Evolutionary conservation across 2,888 invertebrate species (phyloP).

Genomic region (Nomada fucata): DNA sequence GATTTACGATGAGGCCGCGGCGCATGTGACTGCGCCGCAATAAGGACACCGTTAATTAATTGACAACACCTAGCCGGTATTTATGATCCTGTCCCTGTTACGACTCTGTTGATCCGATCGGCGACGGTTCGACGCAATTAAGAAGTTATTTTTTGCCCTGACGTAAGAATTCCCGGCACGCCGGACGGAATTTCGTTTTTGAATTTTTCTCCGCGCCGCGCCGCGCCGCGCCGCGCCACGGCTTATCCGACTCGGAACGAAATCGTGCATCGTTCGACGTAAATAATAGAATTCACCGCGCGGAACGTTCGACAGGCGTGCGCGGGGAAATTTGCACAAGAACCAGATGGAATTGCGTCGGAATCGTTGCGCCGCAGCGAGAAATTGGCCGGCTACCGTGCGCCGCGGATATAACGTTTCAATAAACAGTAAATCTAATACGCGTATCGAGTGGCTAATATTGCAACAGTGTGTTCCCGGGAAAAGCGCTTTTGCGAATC

Average conservation of each 20-base stretch:
- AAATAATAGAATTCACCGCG: neutral
- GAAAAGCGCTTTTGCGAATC: conserved; percentile 14
- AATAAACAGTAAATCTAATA: conserved; percentile 44
- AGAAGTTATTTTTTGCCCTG: too few species aligned
- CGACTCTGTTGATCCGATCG: conserved; percentile 48
- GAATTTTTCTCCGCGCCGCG: neutral
- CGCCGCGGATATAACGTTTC: conserved; percentile 7
- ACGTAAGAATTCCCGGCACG: neutral
- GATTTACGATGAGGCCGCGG: conserved; percentile 33
- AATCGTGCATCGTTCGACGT: neutral
- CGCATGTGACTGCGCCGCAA: conserved; percentile 1
- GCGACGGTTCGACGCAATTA: conserved; percentile 41
- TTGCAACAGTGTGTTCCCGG: conserved; percentile 36
- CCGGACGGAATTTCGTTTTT: neutral
- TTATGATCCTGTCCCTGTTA: conserved; percentile 50
- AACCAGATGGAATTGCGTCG: neutral
- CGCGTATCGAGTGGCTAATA: conserved; percentile 32
- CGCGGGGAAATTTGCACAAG: conserved; percentile 6
- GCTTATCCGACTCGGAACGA: neutral
- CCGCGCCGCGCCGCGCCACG: too few species aligned
- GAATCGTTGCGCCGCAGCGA: neutral
- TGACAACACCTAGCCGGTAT: conserved; percentile 51
- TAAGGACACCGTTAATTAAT: conserved; percentile 51
- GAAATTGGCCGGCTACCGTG: conserved; percentile 37
- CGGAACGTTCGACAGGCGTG: neutral